Evolutionary conservation across 2,113 vertebrate genomes (phyloP).

Genomic region (Cairina moschata): DNA sequence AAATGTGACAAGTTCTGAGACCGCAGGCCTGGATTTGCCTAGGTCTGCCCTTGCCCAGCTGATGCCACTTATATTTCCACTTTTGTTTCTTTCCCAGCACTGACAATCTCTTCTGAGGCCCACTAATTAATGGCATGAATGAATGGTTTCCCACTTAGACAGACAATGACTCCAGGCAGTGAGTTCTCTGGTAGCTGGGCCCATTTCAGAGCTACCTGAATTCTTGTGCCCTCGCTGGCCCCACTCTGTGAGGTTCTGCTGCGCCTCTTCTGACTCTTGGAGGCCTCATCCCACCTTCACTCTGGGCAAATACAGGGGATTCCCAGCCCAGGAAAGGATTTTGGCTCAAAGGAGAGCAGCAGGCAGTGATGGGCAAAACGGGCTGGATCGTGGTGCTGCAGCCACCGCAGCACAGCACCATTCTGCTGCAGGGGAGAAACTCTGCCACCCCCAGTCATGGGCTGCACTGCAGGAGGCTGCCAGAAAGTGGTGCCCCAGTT

Average conservation of each 20-base stretch:
- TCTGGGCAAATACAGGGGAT: background rate
- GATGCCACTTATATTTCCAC: background rate
- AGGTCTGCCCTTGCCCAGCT: background rate
- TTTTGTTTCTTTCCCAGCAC: background rate
- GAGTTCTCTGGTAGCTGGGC: background rate
- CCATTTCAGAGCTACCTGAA: background rate
- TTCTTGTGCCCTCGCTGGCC: background rate
- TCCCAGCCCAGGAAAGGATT: rapidly evolving
- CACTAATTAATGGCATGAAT: background rate
- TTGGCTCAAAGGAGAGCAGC: background rate
- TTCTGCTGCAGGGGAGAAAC: background rate
- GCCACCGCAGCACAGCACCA: background rate
- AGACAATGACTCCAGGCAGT: background rate
- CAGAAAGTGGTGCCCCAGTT: background rate
- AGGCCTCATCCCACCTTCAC: background rate
- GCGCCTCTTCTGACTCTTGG: background rate
- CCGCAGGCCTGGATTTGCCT: background rate
- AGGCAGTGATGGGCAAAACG: background rate
- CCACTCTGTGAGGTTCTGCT: background rate
- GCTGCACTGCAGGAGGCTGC: background rate
- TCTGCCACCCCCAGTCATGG: background rate
- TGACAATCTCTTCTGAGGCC: background rate
- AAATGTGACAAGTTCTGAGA: background rate
- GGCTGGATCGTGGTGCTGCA: background rate
- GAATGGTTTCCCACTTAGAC: background rate